Percentiles rank a stretch among this genome's conserved stretches.
These are phyloP conservation scores for Dendrocincla tyrannina DNA, from an alignment of 2,797 vertebrate species.

Conservation along the genomic window DNA sequence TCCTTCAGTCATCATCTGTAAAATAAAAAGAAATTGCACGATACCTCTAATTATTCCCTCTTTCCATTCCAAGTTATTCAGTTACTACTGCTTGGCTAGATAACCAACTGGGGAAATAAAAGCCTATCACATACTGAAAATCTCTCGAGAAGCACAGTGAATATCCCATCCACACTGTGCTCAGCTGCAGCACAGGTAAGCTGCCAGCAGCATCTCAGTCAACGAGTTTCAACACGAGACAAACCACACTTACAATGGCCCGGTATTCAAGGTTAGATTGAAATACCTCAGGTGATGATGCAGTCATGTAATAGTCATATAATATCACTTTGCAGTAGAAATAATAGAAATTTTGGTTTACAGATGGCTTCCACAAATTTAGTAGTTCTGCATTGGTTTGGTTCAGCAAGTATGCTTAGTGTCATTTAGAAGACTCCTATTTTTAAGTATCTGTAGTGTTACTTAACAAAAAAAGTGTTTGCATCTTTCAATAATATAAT, in stretches of 20 bases:
- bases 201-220: not conserved
- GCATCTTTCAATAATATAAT: not conserved
- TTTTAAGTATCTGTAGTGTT: not conserved
- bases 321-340: not conserved
- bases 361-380: not conserved
- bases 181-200: not conserved
- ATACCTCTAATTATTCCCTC: not conserved
- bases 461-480: not conserved
- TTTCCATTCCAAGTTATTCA: not conserved
- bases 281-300: not conserved
- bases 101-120: not conserved
- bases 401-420: not conserved
- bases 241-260: not conserved
- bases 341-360: not conserved
- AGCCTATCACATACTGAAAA: not conserved
- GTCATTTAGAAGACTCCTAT: not conserved
- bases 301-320: not conserved
- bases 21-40: not conserved
- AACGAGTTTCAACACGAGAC: fast-evolving
- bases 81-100: not conserved
- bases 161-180: fast-evolving
- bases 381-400: not conserved
- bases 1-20: not conserved
- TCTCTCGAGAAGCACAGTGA: not conserved
- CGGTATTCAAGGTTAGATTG: not conserved